Evolutionary conservation across 2,888 invertebrate species (phyloP).

Genomic region (Eupelmus urozonus): DNA sequence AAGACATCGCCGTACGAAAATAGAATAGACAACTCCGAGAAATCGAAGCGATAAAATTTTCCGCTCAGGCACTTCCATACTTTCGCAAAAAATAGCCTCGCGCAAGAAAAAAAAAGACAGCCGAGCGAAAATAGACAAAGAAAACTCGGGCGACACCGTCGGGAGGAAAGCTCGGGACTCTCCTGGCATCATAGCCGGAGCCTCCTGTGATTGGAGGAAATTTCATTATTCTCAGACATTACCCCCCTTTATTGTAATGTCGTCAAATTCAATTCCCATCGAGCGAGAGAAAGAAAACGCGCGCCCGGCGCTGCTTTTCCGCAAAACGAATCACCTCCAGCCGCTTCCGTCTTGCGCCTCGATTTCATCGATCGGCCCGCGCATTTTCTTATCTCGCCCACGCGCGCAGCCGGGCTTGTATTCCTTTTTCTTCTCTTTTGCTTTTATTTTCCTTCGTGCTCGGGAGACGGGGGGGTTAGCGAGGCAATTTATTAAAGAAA

Average conservation of each 20-base stretch:
- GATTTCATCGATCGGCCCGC: neutral
- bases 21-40: neutral
- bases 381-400: neutral
- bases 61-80: neutral
- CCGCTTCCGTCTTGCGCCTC: conserved; percentile 17
- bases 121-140: conserved; percentile 9
- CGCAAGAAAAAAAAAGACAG: conserved; percentile 7
- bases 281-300: conserved; percentile 7
- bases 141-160: neutral
- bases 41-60: conserved; percentile 42
- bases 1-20: neutral
- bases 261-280: conserved; percentile 76
- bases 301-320: conserved; percentile 40
- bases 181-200: conserved; percentile 7
- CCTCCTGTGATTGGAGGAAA: conserved; percentile 75
- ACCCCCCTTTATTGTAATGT: conserved; percentile 76
- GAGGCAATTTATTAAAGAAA: conserved; percentile 40
- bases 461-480: neutral
- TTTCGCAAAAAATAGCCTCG: neutral
- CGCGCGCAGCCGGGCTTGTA: neutral
- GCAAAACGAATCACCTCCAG: conserved; percentile 51
- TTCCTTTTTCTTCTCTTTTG: neutral
- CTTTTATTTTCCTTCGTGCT: neutral
- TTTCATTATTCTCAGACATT: conserved; percentile 77
- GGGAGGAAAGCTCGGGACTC: neutral